Evolutionary conservation across 2,888 invertebrate species (phyloP).

Genomic region (Drosophila limbata): DNA sequence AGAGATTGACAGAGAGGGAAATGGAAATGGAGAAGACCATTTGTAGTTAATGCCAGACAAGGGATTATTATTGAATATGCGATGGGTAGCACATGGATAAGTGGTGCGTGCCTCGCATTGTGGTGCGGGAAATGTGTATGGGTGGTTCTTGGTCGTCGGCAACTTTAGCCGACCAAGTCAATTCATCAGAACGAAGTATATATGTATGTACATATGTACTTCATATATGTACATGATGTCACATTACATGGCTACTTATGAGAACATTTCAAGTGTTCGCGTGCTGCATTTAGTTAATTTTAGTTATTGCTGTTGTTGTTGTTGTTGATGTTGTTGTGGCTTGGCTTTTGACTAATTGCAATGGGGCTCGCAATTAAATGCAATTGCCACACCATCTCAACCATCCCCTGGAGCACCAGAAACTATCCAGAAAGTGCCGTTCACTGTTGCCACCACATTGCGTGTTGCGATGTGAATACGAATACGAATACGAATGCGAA

Average conservation of each 20-base stretch:
- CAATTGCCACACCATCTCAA: slow-evolving; percentile 39
- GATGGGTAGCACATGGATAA: slow-evolving; percentile 30
- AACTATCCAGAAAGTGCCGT: background rate
- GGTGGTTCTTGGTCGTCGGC: background rate
- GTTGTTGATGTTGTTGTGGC: slow-evolving; percentile 21
- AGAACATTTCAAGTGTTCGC: slow-evolving; percentile 52
- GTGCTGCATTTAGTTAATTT: slow-evolving; percentile 54
- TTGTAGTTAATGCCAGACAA: slow-evolving; percentile 48
- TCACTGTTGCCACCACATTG: slow-evolving; percentile 33
- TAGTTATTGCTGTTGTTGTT: slow-evolving; percentile 21
- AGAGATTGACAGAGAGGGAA: background rate
- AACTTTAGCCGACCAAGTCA: slow-evolving; percentile 47
- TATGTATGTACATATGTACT: background rate
- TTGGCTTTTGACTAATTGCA: slow-evolving; percentile 70
- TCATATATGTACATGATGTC: slow-evolving; percentile 37
- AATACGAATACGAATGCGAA: too few species aligned
- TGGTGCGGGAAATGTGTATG: background rate
- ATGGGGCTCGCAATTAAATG: slow-evolving; percentile 59
- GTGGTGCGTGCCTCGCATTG: slow-evolving; percentile 28
- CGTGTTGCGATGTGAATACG: slow-evolving; percentile 28
- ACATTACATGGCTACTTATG: slow-evolving; percentile 66
- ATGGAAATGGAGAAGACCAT: slow-evolving; percentile 10
- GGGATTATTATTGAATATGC: slow-evolving; percentile 60
- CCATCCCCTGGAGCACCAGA: background rate
- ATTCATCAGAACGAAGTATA: slow-evolving; percentile 27